Evolutionary conservation across 35 echinoderm and acorn worm species (phyloP).

Genomic region (Heliocidaris erythrogramma): DNA sequence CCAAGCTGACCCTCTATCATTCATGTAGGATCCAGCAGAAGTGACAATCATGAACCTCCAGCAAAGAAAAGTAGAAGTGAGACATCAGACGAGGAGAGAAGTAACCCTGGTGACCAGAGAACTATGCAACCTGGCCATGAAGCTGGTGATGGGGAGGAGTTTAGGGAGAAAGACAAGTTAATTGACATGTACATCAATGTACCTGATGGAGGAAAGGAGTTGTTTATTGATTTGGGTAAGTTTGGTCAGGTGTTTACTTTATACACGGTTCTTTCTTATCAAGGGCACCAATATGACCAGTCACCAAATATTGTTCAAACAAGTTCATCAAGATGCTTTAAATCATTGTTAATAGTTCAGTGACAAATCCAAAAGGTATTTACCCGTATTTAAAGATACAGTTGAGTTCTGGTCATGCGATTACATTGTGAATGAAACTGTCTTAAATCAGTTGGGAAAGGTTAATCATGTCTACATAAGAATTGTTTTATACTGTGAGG

Average conservation of each 20-base stretch:
- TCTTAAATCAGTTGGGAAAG: too few relatives aligned
- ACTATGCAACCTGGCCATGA: background rate
- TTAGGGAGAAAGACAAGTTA: background rate
- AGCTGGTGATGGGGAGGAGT: background rate
- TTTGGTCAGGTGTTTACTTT: too few relatives aligned
- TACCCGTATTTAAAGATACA: too few relatives aligned
- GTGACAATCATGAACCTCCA: background rate
- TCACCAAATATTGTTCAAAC: too few relatives aligned
- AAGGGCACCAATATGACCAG: too few relatives aligned
- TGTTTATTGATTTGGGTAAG: constrained; percentile 88
- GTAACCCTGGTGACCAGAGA: background rate
- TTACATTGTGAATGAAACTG: too few relatives aligned
- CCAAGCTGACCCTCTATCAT: background rate
- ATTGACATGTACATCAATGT: constrained; percentile 53
- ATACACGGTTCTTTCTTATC: too few relatives aligned
- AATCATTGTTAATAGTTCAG: background rate
- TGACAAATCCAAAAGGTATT: too few relatives aligned
- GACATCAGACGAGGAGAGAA: background rate
- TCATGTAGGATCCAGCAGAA: background rate
- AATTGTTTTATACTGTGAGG: too few relatives aligned
- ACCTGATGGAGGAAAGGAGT: constrained; percentile 57
- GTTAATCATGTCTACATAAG: too few relatives aligned
- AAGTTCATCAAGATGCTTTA: background rate
- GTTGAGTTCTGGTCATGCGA: too few relatives aligned
- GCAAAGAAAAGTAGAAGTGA: background rate